These are phyloP conservation scores for Phalanger gymnotis DNA, from an alignment of 2,797 vertebrate species.

Conservation along the genomic window DNA sequence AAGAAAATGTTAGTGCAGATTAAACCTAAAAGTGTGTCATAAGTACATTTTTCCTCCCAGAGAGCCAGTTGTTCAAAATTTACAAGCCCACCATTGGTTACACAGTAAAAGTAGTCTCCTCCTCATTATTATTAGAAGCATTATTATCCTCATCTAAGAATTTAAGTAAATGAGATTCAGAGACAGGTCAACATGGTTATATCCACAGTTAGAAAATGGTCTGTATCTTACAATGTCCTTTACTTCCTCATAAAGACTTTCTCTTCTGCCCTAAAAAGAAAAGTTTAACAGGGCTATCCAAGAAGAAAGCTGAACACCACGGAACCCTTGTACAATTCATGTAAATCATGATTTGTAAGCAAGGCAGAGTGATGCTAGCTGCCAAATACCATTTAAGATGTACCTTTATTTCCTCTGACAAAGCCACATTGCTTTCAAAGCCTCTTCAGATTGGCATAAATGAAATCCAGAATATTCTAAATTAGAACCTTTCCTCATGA, in stretches of 20 bases:
- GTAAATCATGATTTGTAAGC: constrained; percentile 51
- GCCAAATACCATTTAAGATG: constrained; percentile 61
- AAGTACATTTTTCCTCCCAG: not conserved
- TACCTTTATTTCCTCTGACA: constrained; percentile 72
- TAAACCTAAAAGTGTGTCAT: not conserved
- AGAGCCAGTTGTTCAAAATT: not conserved
- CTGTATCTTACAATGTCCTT: not conserved
- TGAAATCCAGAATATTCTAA: constrained; percentile 74
- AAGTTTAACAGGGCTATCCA: not conserved
- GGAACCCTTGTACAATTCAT: constrained; percentile 26
- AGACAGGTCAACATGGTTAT: not conserved
- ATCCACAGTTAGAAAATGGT: not conserved
- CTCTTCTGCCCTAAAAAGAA: not conserved
- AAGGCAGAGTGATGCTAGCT: constrained; percentile 59
- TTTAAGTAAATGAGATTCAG: not conserved
- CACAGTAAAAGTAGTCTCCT: not conserved
- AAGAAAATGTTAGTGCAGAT: not conserved
- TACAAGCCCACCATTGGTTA: not conserved
- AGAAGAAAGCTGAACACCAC: not conserved
- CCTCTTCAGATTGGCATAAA: constrained; percentile 73
- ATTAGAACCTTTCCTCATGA: constrained; percentile 71
- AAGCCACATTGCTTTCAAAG: constrained; percentile 70
- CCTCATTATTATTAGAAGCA: not conserved
- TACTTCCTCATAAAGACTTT: not conserved
- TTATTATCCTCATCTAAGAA: not conserved